Conservation (phyloP, 2,797 vertebrate genomes). For the Synanceia verrucosa region DNA sequence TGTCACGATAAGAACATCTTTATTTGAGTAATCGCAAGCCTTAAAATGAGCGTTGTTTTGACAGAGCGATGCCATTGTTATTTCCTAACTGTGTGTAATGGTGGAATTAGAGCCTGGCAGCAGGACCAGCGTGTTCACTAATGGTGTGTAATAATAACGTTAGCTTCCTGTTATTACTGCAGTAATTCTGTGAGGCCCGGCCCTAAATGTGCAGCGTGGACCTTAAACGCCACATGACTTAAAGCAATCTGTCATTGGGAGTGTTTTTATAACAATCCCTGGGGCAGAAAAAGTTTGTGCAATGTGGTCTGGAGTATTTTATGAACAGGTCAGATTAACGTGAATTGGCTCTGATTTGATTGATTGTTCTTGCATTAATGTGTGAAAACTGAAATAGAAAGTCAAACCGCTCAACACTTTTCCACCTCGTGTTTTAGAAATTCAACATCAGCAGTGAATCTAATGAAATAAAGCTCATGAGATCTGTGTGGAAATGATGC, state of each 20-base stretch:
- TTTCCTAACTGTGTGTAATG: slow-evolving; percentile 67
- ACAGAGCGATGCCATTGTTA: slow-evolving; percentile 52
- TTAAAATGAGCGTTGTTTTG: slow-evolving; percentile 57
- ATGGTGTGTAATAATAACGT: slow-evolving; percentile 64
- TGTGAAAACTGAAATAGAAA: background rate
- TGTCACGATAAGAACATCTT: slow-evolving; percentile 47
- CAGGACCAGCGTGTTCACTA: slow-evolving; percentile 46
- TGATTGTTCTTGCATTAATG: background rate
- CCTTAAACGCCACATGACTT: slow-evolving; percentile 21
- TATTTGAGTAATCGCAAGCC: slow-evolving; percentile 49
- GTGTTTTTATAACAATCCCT: slow-evolving; percentile 16
- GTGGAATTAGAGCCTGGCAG: slow-evolving; percentile 57
- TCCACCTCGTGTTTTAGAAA: background rate
- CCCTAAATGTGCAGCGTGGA: slow-evolving; percentile 16
- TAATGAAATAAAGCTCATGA: background rate
- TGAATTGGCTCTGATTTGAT: background rate
- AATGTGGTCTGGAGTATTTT: no score
- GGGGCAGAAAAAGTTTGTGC: background rate
- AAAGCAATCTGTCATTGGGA: background rate
- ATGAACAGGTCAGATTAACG: background rate
- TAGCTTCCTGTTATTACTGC: slow-evolving; percentile 72
- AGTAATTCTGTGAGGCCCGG: slow-evolving; percentile 33
- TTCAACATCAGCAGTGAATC: background rate
- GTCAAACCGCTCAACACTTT: background rate
- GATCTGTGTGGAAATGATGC: slow-evolving; percentile 31